Conservation (phyloP, 2,113 vertebrate genomes). For the cattle (Bos taurus) region ARS-UCD2.0 NC_037333.1:63099501-63100000, state of each 20-base stretch:
- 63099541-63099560: constrained; percentile 1
- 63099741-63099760: not conserved
- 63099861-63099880: not conserved
- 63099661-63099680: constrained; percentile 58
- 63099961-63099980: not conserved
- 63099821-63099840: not conserved
- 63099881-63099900: not conserved
- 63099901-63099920: constrained; percentile 18
- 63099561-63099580: constrained; percentile 25
- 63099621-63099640: constrained; percentile 59
- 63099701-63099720: not conserved
- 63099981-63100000: not conserved
- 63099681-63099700: constrained; percentile 37
- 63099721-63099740: constrained; percentile 21
- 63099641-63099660: constrained; percentile 54
- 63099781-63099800: constrained; percentile 13
- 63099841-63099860: not conserved
- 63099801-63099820: not conserved
- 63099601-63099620: constrained; percentile 13
- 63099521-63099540: constrained; percentile 4
- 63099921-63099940: not conserved
- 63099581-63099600: not conserved
- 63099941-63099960: not conserved
- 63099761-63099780: not conserved
- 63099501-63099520: constrained; percentile 18